Evolutionary conservation across 2,797 vertebrate genomes (phyloP).

Genomic region (Rhinella marina): DNA sequence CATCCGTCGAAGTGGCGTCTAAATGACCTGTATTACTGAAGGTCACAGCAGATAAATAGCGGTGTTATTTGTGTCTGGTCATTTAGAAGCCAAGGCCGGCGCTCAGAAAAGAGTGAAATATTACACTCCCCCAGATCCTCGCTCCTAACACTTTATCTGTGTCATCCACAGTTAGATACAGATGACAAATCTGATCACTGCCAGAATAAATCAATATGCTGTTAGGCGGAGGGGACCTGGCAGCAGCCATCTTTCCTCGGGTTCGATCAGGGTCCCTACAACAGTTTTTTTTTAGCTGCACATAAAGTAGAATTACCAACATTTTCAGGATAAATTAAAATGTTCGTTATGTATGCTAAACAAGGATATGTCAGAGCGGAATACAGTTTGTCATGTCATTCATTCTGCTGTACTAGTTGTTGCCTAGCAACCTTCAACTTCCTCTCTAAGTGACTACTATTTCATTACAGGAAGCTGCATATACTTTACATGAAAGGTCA

Average conservation of each 20-base stretch:
- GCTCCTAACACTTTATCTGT: conserved; percentile 16
- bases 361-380: neutral
- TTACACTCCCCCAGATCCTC: conserved; percentile 7
- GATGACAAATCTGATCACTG: conserved; percentile 30
- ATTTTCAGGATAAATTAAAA: neutral
- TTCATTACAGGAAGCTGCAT: too few relatives aligned
- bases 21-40: neutral
- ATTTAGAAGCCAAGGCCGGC: conserved; percentile 12
- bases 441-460: neutral
- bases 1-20: neutral
- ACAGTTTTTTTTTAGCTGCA: neutral
- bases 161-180: conserved; percentile 23
- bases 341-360: neutral
- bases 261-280: neutral
- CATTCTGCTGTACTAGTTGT: neutral
- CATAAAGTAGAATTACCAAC: too few relatives aligned
- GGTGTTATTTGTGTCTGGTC: conserved; percentile 14
- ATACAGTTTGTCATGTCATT: neutral
- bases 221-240: neutral
- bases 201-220: conserved; percentile 27
- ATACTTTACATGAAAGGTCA: too few relatives aligned
- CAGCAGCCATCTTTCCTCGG: neutral
- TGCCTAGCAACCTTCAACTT: neutral
- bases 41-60: conserved; percentile 19
- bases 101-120: conserved; percentile 19